phyloP scores from a whole-genome alignment of 2,888 invertebrate genomes.

The Dolichopus griseipennis region DNA sequence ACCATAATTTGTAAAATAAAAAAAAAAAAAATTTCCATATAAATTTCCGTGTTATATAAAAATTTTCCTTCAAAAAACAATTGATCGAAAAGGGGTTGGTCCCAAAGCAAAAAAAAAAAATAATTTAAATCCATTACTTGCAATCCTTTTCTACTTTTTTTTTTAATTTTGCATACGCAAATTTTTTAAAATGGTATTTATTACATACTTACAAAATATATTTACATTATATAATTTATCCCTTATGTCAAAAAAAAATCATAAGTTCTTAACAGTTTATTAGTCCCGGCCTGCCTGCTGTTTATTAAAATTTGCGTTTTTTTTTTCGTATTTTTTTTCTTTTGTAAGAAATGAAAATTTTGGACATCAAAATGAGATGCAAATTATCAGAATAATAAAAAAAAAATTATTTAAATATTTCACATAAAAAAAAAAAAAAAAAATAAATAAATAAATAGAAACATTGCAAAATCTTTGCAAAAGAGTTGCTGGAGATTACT shows the following conservation, averaged over 20 bases:
- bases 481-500: too few relatives aligned
- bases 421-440: not conserved
- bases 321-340: too few relatives aligned
- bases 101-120: too few relatives aligned
- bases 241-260: not conserved
- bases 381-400: constrained; percentile 1
- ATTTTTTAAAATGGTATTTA: too few relatives aligned
- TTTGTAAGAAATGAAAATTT: not conserved
- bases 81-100: too few relatives aligned
- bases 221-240: not conserved
- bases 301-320: too few relatives aligned
- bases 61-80: too few relatives aligned
- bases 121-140: not conserved
- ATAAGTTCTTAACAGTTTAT: too few relatives aligned
- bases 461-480: not conserved
- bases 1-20: not conserved
- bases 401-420: not conserved
- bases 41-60: not conserved
- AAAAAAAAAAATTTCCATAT: not conserved
- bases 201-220: too few relatives aligned
- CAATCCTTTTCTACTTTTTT: not conserved
- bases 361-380: not conserved
- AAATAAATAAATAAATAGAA: not conserved
- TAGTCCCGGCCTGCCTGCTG: too few relatives aligned
- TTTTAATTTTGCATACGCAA: too few relatives aligned